Conservation (phyloP, 2,113 vertebrate genomes). For the Python bivittatus region DNA sequence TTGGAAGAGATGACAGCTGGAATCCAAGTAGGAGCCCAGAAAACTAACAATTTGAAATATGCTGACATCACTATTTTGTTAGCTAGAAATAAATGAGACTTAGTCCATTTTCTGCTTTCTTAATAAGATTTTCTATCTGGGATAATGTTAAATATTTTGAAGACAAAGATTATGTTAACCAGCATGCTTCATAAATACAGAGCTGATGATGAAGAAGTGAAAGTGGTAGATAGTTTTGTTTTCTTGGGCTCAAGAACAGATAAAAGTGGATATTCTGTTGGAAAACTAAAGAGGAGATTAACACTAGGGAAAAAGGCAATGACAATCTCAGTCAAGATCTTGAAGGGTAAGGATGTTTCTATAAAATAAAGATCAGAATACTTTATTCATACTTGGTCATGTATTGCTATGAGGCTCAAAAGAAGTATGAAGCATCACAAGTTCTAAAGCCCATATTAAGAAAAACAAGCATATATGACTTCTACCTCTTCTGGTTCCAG, state of each 20-base stretch:
- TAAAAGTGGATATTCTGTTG: background rate
- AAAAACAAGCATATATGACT: background rate
- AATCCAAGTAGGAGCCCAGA: background rate
- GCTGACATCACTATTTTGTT: background rate
- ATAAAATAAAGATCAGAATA: background rate
- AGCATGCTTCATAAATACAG: background rate
- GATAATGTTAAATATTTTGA: background rate
- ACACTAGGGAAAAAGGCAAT: background rate
- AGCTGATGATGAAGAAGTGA: background rate
- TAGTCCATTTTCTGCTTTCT: background rate
- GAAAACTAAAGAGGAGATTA: background rate
- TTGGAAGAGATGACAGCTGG: background rate
- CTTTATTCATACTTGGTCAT: no score
- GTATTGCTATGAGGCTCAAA: background rate
- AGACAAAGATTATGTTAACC: background rate
- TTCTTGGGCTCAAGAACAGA: background rate
- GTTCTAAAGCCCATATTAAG: background rate
- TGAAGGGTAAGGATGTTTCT: background rate
- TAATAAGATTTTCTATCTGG: background rate
- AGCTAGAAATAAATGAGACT: background rate
- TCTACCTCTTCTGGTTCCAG: conserved; percentile 3
- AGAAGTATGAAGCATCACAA: background rate
- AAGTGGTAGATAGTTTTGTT: background rate
- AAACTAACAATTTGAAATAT: background rate
- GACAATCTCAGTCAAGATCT: background rate